Conservation (phyloP, 23 tunicate genomes). For the Trididemnum nubilum region DNA sequence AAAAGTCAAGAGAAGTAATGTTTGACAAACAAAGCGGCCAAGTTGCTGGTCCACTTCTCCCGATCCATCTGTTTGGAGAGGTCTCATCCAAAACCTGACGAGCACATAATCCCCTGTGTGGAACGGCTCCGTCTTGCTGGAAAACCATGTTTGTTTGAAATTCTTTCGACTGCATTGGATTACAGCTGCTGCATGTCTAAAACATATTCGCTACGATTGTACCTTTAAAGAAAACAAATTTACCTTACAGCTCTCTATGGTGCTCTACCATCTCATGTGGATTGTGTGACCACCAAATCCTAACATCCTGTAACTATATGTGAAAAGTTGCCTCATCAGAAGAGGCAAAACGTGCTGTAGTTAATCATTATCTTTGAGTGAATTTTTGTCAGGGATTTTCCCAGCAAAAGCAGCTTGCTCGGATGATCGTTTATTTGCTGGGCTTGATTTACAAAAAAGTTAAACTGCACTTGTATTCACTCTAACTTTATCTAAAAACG, state of each 20-base stretch:
- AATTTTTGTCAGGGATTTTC: too few relatives aligned
- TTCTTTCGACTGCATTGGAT: background rate
- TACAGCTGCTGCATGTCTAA: background rate
- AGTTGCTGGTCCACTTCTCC: background rate
- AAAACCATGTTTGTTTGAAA: background rate
- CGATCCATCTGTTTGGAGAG: background rate
- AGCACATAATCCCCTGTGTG: background rate
- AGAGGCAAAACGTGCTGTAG: background rate
- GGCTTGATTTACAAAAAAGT: too few relatives aligned
- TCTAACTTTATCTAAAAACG: too few relatives aligned
- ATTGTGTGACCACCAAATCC: background rate
- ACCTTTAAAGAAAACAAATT: background rate
- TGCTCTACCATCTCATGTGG: background rate
- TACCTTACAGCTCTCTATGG: background rate
- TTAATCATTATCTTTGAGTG: too few relatives aligned
- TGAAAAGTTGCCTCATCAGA: too few relatives aligned
- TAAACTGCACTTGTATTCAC: too few relatives aligned
- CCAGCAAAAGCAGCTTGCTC: too few relatives aligned
- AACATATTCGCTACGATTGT: background rate
- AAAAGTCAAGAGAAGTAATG: background rate
- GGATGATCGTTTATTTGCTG: too few relatives aligned
- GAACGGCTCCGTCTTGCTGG: background rate
- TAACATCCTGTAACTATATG: background rate
- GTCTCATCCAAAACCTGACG: background rate
- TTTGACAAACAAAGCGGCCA: background rate